Evolutionary conservation across 2,113 vertebrate genomes (phyloP), one percentile per base, ranked within the genome.

Genomic region (Neomonachus schauinslandi): DNA sequence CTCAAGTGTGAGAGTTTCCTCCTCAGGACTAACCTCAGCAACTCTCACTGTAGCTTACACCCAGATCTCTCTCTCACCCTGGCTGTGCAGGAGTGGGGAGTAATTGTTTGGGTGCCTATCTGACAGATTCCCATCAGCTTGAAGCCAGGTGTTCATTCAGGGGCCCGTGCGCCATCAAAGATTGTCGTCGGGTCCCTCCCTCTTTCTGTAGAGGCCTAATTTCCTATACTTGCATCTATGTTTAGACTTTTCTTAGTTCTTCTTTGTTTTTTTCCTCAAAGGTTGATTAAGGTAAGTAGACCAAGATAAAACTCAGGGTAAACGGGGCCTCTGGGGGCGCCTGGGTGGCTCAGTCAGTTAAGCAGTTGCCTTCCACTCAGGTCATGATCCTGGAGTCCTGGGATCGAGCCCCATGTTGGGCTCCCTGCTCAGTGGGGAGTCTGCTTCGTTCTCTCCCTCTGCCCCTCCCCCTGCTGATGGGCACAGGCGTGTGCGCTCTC

Each of bases 71-170:
- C 53, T 28, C 12, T n/a, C 53, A 15, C 2, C 7, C 84, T 49
- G 9, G 46, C 9, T 8, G 3, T 4, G 4, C 0, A 1, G 51
- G 18, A 11, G 18, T 6, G 5, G 46, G 46, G 46, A 87, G n/a
- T 15, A 1, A 18, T 18, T 36, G 49, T 7, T 31, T 26, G 4
- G 49, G 31, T 63, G 57, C 59, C 77, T 71, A 15, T 55, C 36
- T 10, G 77, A 49, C 22, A 80, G 4, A 3, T 11, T 57, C 79
- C n/a, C 63, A n/a, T 4, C 28, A 1, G 6, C 55, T 31, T 12
- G 53, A 59, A n/a, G 82, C 31, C 0, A 9, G 42, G 24, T 33
- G 59, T 71, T 51, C 21, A 13, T 31, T 14, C 18, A 33, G 36
- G 33, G 13, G 22, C 71, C 26, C 33, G 33, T 36, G 12, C 14